These are phyloP conservation scores for Nannobrachium achirus DNA, from an alignment of 2,113 vertebrate genomes.

Conservation along the genomic window DNA sequence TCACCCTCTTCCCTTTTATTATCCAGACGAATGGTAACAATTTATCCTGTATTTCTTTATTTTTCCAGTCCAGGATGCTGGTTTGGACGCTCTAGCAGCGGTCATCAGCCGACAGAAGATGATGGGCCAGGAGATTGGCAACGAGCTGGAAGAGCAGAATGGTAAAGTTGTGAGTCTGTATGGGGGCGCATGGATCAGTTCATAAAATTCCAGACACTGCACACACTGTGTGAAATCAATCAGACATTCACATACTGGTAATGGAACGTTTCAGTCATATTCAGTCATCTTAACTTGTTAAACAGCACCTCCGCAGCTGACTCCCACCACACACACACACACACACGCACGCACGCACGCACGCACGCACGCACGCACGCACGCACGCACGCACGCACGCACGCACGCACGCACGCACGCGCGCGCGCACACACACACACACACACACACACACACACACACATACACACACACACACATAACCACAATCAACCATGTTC, in stretches of 20 bases:
- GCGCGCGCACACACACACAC: too few species aligned
- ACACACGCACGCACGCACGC: slow-evolving; percentile 2
- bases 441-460: slow-evolving; percentile 28
- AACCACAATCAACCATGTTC: background rate
- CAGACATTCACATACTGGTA: slow-evolving; percentile 49
- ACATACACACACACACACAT: background rate
- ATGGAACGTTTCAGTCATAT: slow-evolving; percentile 50
- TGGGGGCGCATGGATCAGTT: slow-evolving; percentile 23
- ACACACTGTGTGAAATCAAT: slow-evolving; percentile 31
- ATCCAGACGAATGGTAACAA: background rate
- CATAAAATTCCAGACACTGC: slow-evolving; percentile 43
- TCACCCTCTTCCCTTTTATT: background rate
- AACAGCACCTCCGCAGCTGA: slow-evolving; percentile 29
- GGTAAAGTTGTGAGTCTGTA: slow-evolving; percentile 79
- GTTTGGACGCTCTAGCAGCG: slow-evolving; percentile 89
- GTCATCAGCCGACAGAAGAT: slow-evolving; percentile 94
- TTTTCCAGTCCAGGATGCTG: slow-evolving; percentile 91
- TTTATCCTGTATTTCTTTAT: background rate
- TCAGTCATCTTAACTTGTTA: slow-evolving; percentile 19
- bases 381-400: slow-evolving; percentile 7
- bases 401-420: background rate
- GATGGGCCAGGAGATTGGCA: slow-evolving; percentile 97
- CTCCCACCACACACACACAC: slow-evolving; percentile 27
- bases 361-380: slow-evolving; percentile 14
- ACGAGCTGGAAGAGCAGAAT: slow-evolving; percentile 95